A percentile compares a stretch with the other conserved stretches of the same genome.
Conservation (phyloP, 1,140 invertebrate species). For the Drosophila pandora region DNA sequence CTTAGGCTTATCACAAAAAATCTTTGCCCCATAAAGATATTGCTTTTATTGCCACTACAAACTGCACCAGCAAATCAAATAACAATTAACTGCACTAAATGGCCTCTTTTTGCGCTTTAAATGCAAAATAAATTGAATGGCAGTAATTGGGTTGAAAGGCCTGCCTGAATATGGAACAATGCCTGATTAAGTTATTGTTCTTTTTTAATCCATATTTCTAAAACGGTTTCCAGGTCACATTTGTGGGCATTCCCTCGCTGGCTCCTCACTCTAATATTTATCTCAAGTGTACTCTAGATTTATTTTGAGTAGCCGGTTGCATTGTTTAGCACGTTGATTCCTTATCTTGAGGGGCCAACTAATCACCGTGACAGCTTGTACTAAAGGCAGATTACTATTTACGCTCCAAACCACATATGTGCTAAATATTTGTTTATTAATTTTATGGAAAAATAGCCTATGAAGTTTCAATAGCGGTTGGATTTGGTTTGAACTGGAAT, state of each 20-base stretch:
- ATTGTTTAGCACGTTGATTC: slow-evolving; percentile 27
- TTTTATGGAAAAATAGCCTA: slow-evolving; percentile 2
- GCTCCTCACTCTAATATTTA: slow-evolving; percentile 13
- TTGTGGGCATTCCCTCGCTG: slow-evolving; percentile 14
- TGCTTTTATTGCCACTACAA: background rate
- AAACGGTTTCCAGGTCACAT: slow-evolving; percentile 22
- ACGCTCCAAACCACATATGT: slow-evolving; percentile 16
- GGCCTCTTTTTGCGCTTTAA: slow-evolving; percentile 15
- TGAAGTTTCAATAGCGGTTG: slow-evolving; percentile 3
- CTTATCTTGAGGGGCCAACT: slow-evolving; percentile 29
- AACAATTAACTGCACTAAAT: slow-evolving; percentile 15
- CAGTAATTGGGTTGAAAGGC: slow-evolving; percentile 27
- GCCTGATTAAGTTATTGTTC: slow-evolving; percentile 27
- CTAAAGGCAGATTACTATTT: slow-evolving; percentile 30
- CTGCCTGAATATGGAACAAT: slow-evolving; percentile 13
- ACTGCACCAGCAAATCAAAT: slow-evolving; percentile 17
- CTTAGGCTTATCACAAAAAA: background rate
- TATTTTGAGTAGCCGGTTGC: slow-evolving; percentile 28
- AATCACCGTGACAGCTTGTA: slow-evolving; percentile 29
- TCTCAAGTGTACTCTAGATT: slow-evolving; percentile 39
- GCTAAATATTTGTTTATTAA: slow-evolving; percentile 11
- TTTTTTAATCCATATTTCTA: slow-evolving; percentile 6
- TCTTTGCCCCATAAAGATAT: background rate
- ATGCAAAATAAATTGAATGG: slow-evolving; percentile 27
- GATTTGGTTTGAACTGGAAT: slow-evolving; percentile 19